Conservation (phyloP, 2,888 invertebrate species). For the Doris montereyensis region DNA sequence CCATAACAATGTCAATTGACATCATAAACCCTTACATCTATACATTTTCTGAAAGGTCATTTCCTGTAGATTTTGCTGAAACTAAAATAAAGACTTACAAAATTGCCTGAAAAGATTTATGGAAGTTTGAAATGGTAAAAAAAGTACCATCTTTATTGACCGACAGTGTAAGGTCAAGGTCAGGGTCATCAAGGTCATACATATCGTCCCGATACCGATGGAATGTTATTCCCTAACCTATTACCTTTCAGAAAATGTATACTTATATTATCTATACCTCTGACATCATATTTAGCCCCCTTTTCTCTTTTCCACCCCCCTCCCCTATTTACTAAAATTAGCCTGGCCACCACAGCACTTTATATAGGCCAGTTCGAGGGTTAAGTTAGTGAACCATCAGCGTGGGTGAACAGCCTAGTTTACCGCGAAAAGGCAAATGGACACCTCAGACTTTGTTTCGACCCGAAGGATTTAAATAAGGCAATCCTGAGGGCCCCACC, state of each 20-base stretch:
- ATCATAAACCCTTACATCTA: constrained; percentile 10
- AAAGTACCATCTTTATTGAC: no score
- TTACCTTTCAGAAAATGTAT: not conserved
- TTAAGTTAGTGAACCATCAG: no score
- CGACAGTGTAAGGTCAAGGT: no score
- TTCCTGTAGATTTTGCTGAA: not conserved
- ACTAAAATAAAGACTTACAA: no score
- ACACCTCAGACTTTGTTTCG: no score
- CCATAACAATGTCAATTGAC: no score
- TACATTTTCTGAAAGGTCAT: constrained; percentile 1
- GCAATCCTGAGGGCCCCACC: no score
- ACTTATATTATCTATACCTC: not conserved
- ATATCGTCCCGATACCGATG: not conserved
- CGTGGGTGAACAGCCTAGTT: no score
- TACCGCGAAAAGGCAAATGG: no score
- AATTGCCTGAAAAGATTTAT: no score
- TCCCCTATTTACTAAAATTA: not conserved
- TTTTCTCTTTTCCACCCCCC: not conserved
- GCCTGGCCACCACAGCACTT: not conserved
- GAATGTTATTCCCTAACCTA: not conserved
- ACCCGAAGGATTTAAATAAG: no score
- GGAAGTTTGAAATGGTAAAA: no score
- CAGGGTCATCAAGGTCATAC: constrained; percentile 1
- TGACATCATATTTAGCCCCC: not conserved
- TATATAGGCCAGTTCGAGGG: not conserved